These are phyloP conservation scores for Chelonoidis abingdonii DNA, from an alignment of 2,113 vertebrate species.

Conservation along the genomic window DNA sequence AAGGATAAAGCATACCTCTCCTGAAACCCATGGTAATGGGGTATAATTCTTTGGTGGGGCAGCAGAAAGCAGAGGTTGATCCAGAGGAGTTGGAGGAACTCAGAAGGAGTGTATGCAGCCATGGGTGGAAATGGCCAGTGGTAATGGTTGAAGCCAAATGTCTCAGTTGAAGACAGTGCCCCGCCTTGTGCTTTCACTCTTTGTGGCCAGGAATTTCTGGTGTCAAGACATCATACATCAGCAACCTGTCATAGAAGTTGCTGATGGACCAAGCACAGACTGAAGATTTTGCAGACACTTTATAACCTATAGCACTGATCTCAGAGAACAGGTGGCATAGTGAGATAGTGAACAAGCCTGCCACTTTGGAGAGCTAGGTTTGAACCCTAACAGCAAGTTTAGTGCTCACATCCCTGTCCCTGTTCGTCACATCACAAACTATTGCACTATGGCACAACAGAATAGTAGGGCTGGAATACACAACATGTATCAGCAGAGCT, in stretches of 20 bases:
- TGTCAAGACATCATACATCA: background rate
- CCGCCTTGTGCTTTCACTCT: background rate
- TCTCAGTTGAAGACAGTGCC: background rate
- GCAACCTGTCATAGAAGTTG: background rate
- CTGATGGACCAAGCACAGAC: background rate
- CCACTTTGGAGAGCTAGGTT: background rate
- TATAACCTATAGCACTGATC: background rate
- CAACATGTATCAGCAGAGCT: background rate
- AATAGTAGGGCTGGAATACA: background rate
- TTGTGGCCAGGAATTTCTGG: background rate
- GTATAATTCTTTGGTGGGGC: rapidly evolving
- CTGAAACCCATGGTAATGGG: background rate
- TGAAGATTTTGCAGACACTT: background rate
- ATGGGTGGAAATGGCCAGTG: background rate
- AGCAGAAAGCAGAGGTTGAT: background rate
- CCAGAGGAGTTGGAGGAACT: background rate
- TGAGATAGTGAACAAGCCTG: rapidly evolving
- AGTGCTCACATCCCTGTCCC: rapidly evolving
- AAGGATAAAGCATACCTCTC: background rate
- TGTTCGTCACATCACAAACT: background rate
- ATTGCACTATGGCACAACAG: rapidly evolving
- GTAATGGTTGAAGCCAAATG: background rate
- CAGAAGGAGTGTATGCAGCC: background rate
- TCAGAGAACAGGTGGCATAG: background rate
- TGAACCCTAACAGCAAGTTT: too few relatives aligned